These are phyloP conservation scores for Apomyelois bistriatella DNA, from an alignment of 2,888 invertebrate species.

Conservation along the genomic window DNA sequence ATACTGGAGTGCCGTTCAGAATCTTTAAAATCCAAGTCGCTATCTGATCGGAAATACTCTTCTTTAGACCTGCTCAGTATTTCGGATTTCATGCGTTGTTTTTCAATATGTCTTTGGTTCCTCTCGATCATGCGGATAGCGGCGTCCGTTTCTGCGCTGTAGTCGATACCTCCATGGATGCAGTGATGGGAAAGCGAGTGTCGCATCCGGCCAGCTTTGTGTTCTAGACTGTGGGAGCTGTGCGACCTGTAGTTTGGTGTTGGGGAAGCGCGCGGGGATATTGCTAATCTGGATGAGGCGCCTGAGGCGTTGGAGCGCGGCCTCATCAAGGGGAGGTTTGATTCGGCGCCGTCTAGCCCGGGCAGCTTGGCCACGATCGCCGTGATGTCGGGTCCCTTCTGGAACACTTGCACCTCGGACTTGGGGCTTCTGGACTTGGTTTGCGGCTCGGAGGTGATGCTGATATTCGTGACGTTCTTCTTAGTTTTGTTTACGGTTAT, in stretches of 20 bases:
- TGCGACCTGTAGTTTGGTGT: constrained; percentile 56
- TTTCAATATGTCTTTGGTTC: constrained; percentile 81
- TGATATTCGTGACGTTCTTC: constrained; percentile 86
- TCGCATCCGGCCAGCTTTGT: constrained; percentile 59
- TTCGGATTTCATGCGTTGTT: constrained; percentile 72
- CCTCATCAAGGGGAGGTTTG: constrained; percentile 65
- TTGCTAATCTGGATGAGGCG: constrained; percentile 75
- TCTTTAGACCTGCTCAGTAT: constrained; percentile 55
- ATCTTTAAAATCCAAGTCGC: constrained; percentile 57
- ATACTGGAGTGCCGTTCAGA: constrained; percentile 33
- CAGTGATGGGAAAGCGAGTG: constrained; percentile 73
- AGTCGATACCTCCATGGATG: constrained; percentile 69
- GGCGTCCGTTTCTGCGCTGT: constrained; percentile 81
- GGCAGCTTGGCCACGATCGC: constrained; percentile 84
- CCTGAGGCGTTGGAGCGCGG: constrained; percentile 80
- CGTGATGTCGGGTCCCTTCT: constrained; percentile 89
- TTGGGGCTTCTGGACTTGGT: constrained; percentile 58
- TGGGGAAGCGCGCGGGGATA: constrained; percentile 55
- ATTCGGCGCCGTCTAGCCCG: constrained; percentile 71
- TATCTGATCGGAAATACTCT: constrained; percentile 64
- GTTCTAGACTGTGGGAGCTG: constrained; percentile 72
- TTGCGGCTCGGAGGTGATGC: constrained; percentile 81
- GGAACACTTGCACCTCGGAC: constrained; percentile 83
- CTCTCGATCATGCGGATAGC: constrained; percentile 78
- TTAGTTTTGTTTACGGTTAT: constrained; percentile 79